Percentiles rank a stretch among this genome's conserved stretches.
Evolutionary conservation across 2,113 vertebrate genomes (phyloP).

Genomic region (Forbesichthys agassizii): DNA sequence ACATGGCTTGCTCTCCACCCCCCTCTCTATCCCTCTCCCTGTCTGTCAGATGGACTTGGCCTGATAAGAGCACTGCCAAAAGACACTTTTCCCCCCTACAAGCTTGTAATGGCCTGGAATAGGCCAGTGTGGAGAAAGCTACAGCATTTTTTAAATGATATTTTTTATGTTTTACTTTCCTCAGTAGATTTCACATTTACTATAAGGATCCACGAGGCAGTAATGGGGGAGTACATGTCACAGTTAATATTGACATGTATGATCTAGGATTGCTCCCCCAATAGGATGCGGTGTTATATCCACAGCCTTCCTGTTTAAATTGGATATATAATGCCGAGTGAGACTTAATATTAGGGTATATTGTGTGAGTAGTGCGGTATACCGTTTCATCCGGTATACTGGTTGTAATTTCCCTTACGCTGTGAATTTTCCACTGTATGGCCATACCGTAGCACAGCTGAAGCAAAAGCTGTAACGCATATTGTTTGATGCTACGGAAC

Average conservation of each 20-base stretch:
- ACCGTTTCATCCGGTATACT: too few relatives aligned
- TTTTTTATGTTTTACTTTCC: constrained; percentile 54
- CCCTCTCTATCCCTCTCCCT: neutral
- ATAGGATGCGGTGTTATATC: constrained; percentile 13
- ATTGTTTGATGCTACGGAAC: too few relatives aligned
- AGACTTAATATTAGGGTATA: constrained; percentile 1
- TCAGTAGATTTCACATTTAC: constrained; percentile 51
- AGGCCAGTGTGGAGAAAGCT: constrained; percentile 54
- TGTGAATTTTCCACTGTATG: too few relatives aligned
- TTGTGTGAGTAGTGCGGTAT: neutral
- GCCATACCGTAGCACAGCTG: too few relatives aligned
- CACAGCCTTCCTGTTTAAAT: constrained; percentile 11
- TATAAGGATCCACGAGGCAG: constrained; percentile 30
- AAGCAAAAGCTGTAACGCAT: too few relatives aligned
- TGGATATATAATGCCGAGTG: constrained; percentile 31
- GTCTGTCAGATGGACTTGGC: constrained; percentile 60
- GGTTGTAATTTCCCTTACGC: too few relatives aligned
- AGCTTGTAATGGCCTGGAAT: constrained; percentile 37
- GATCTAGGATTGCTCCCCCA: constrained; percentile 35
- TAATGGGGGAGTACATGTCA: constrained; percentile 56
- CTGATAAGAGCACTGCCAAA: constrained; percentile 53
- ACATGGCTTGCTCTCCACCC: constrained; percentile 52
- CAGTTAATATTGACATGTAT: constrained; percentile 30
- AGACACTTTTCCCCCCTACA: constrained; percentile 33
- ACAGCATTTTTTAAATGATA: constrained; percentile 42